These are phyloP conservation scores for Pteronotus mesoamericanus DNA, from an alignment of 2,797 vertebrate genomes.

Conservation along the genomic window DNA sequence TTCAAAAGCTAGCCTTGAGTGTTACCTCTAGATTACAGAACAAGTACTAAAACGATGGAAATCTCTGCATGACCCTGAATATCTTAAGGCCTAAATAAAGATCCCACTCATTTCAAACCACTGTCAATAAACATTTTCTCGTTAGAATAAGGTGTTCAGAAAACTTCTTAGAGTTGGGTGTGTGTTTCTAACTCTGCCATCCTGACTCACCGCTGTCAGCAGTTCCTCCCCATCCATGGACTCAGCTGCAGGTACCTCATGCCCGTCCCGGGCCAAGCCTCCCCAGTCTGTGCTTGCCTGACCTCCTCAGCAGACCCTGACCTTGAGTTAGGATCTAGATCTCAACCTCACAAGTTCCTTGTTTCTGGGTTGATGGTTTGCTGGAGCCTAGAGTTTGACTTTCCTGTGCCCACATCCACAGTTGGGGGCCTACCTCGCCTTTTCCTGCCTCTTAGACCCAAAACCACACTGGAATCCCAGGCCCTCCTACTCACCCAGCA, in stretches of 20 bases:
- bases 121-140: not conserved
- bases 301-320: not conserved
- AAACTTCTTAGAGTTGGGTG: not conserved
- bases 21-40: not conserved
- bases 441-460: not conserved
- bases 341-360: not conserved
- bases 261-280: too few relatives aligned
- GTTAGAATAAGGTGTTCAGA: not conserved
- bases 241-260: too few relatives aligned
- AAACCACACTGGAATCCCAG: not conserved
- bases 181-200: not conserved
- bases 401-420: not conserved
- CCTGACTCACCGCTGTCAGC: too few relatives aligned
- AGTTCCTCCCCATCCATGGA: not conserved
- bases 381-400: not conserved
- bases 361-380: not conserved
- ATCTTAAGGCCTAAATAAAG: not conserved
- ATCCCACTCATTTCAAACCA: not conserved
- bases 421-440: not conserved
- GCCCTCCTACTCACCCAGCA: not conserved
- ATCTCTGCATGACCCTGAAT: not conserved
- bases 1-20: not conserved
- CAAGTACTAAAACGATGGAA: not conserved
- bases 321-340: not conserved
- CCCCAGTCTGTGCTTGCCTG: not conserved